Evolutionary conservation across 2,888 invertebrate species (phyloP).

Genomic region (Eilema sororculum): DNA sequence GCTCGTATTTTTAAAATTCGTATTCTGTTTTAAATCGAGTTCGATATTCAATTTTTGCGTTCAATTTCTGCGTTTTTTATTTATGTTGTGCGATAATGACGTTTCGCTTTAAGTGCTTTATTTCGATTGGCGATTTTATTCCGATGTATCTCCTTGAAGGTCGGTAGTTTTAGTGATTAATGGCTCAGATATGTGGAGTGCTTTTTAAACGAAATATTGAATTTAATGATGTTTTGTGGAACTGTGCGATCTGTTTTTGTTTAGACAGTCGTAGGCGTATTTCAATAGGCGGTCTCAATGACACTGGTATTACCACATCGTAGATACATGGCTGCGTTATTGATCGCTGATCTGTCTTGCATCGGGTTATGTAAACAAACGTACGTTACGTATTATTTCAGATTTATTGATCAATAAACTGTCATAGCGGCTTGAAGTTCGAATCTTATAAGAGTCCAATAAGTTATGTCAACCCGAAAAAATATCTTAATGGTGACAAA

Average conservation of each 20-base stretch:
- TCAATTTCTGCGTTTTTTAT: constrained; percentile 85
- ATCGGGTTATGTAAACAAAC: not conserved
- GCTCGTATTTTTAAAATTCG: constrained; percentile 86
- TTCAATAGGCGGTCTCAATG: constrained; percentile 70
- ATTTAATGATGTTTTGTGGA: constrained; percentile 85
- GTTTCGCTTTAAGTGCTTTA: constrained; percentile 87
- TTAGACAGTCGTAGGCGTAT: constrained; percentile 68
- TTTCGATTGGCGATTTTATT: constrained; percentile 87
- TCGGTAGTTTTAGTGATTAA: constrained; percentile 87
- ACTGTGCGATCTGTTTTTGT: constrained; percentile 75
- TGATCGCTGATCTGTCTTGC: constrained; percentile 57
- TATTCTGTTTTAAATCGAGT: constrained; percentile 86
- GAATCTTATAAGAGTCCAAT: constrained; percentile 37
- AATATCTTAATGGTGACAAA: not conserved
- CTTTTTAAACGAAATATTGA: constrained; percentile 87
- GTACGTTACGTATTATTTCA: not conserved
- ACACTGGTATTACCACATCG: constrained; percentile 66
- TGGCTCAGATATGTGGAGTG: constrained; percentile 85
- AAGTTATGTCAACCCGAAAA: constrained; percentile 15
- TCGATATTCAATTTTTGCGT: constrained; percentile 87
- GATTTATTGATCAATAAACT: constrained; percentile 55
- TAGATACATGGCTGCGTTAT: constrained; percentile 62
- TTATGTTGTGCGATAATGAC: constrained; percentile 87
- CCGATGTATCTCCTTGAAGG: constrained; percentile 85
- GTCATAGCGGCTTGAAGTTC: constrained; percentile 38